Base-by-base conservation (phyloP, 2,113 vertebrate genomes). In the Rostratula benghalensis region DNA sequence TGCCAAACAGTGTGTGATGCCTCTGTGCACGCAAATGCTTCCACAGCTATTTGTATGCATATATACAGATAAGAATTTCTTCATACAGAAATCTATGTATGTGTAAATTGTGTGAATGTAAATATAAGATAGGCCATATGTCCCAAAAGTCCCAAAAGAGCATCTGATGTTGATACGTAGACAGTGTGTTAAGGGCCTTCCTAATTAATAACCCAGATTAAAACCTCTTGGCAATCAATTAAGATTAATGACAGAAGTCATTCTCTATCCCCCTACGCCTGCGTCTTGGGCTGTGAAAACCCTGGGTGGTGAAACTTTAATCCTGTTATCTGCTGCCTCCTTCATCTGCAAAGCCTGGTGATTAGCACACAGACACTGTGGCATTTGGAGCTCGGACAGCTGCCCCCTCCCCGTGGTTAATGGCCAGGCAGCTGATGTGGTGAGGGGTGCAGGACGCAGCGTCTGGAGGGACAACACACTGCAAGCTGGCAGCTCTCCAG, bases 301-400 rank as follows among this genome's bases (percentile, higher is more conserved):
- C 68, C 71, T 14, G 92, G 95, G 97, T 97, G 75, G 76, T 94
- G 97, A 97, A 98, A 97, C 95, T 95, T 94, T 98, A 98, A 98
- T 99, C 98, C 98, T 98, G 98, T 98, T 98, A 98, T 98, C 98
- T 98, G 97, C 96, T 95, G 94, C 95, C 96, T 98, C 97, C 98
- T 98, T 97, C 97, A 95, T 96, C 93, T 96, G 97, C 97, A 97
- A 97, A 98, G 96, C 94, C 96, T 89, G 63, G 96, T 98, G 98
- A 98, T 99, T 98, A 99, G 98, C 93, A 83, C 96, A 97, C 60
- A 97, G 97, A 98, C 98, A 98, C 98, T 97, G 98, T 97, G 96
- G 82, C 98, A 98, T 99, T 98, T 98, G 98, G 95, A 97, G 98
- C 93, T 98, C 96, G 94, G 99, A 99, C 98, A 99, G 99, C 98